Base-by-base conservation (phyloP, 1,140 invertebrate genomes). In the Diorhabda elongata region DNA sequence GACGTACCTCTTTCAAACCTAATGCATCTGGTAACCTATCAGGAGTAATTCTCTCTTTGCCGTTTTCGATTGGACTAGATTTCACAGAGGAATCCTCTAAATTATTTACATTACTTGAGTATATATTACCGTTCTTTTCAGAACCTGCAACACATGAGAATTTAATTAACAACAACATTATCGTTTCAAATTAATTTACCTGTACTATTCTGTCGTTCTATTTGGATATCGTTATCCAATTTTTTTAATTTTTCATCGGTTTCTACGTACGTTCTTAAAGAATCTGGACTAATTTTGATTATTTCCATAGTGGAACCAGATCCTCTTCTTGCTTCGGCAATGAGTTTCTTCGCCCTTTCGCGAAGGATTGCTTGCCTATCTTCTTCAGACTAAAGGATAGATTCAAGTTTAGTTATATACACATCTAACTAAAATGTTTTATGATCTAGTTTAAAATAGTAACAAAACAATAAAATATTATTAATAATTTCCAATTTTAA, bases 301-400 rank as follows among this genome's bases (percentile, higher is more conserved):
- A 79, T 78, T 69, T 80, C 77, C 11, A 75, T 77, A 2, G 72
- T 78, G 11, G 74, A 72, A 45, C 77, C 73, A 0, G 76, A 79
- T 57, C 88, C 86, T 83, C 88, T 86, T 76, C 93, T 86, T 0
- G 94, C 93, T 78, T 97, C 94, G 1, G 93, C 93, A 69, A 98
- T 96, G 57, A 98, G 82, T 77, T 90, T 88, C 72, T 94, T 87
- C 59, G 96, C 96, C 78, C 95, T 85, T 82, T 97, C 95, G 42
- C 92, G 83, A 61, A 98, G 81, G 71, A 91, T 89, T 68, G 90
- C 89, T 76, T 97, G 94, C 72, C 94, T 86, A 74, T 95, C 93
- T 70, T 94, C 91, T 78, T 96, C 89, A 70, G 83, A 86, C 84
- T 89, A 79, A 41, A 76, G 71, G 59, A 26, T 26, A 26, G 26